Base-by-base conservation (phyloP, 2,113 vertebrate genomes). In the Ochotona curzoniae region DNA sequence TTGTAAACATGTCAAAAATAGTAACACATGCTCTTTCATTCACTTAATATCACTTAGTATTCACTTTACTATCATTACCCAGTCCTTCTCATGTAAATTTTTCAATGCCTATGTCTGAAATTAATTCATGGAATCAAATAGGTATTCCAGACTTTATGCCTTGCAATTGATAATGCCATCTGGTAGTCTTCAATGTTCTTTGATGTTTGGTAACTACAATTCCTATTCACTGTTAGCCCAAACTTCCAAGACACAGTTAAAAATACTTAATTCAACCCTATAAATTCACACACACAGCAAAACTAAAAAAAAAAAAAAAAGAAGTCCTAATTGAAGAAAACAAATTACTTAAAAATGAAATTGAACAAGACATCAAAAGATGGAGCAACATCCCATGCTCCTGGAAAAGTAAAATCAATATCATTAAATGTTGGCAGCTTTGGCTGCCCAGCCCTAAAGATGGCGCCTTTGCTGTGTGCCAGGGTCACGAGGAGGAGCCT, bases 131-230 rank as follows among this genome's bases (percentile, higher is more conserved):
- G 83, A 80, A 47, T 70, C 69, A 66, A 86, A 78, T 5, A 94
- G 44, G 12, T 83, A 8, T 91, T 49, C 35, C 5, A 15, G n/a
- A 51, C 35, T 54, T 32, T 75, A 79, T n/a, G 51, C 25, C 74
- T 54, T 25, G 17, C 73, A 95, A 95, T 82, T n/a, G 25, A 88
- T 25, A 71, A 82, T 20, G 30, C 17, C 93, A 92, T 8, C 21
- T 94, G 75, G 21, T 90, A 89, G n/a, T 57, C 82, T 85, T 91
- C 71, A 35, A 93, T 47, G 75, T n/a, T 63, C 75, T 93, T 87
- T 82, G 60, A 94, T 75, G 7, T 87, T 89, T 51, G 90, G 28
- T 83, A 92, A 75, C 26, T 83, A 91, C 23, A 94, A 92, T 6
- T 80, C 49, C 21, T 1, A 15, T 51, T 92, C 11, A 75, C 7